Evolutionary conservation across 2,113 vertebrate genomes (phyloP).

Genomic region (Phyllopteryx taeniolatus): DNA sequence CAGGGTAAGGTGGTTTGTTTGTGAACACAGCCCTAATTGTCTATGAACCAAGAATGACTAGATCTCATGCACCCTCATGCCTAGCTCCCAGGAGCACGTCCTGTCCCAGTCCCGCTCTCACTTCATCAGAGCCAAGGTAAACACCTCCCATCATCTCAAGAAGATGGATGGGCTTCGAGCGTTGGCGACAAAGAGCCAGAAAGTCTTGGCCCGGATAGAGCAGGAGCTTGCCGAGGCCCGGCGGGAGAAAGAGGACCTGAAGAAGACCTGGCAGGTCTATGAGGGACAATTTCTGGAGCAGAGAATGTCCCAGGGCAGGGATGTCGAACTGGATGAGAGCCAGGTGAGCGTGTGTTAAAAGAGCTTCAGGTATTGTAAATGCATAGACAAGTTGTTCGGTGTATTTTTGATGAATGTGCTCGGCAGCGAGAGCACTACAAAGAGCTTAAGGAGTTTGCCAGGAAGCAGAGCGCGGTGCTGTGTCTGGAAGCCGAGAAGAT

Average conservation of each 20-base stretch:
- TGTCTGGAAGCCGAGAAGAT: slow-evolving; percentile 83
- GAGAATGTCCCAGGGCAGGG: slow-evolving; percentile 46
- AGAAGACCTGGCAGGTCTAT: slow-evolving; percentile 71
- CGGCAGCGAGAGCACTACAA: slow-evolving; percentile 80
- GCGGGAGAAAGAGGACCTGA: slow-evolving; percentile 50
- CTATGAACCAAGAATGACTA: neutral
- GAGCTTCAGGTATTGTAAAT: neutral
- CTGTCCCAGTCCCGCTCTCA: slow-evolving; percentile 78
- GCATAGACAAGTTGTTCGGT: neutral
- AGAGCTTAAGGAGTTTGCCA: slow-evolving; percentile 81
- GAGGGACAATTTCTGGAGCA: slow-evolving; percentile 76
- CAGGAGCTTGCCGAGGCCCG: slow-evolving; percentile 75
- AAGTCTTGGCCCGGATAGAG: slow-evolving; percentile 68
- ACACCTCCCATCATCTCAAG: slow-evolving; percentile 81
- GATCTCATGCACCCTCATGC: slow-evolving; percentile 17
- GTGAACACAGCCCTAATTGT: no score
- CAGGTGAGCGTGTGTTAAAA: slow-evolving; percentile 74
- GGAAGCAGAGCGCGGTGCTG: slow-evolving; percentile 76
- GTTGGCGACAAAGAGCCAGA: slow-evolving; percentile 73
- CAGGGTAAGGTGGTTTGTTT: no score
- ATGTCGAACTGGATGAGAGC: slow-evolving; percentile 76
- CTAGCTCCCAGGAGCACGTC: slow-evolving; percentile 78
- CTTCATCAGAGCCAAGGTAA: slow-evolving; percentile 90
- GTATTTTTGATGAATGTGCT: neutral
- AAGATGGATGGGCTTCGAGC: slow-evolving; percentile 74